phyloP scores from a whole-genome alignment of 1,140 invertebrate genomes.

The Pseudobourletiella spinata region DNA sequence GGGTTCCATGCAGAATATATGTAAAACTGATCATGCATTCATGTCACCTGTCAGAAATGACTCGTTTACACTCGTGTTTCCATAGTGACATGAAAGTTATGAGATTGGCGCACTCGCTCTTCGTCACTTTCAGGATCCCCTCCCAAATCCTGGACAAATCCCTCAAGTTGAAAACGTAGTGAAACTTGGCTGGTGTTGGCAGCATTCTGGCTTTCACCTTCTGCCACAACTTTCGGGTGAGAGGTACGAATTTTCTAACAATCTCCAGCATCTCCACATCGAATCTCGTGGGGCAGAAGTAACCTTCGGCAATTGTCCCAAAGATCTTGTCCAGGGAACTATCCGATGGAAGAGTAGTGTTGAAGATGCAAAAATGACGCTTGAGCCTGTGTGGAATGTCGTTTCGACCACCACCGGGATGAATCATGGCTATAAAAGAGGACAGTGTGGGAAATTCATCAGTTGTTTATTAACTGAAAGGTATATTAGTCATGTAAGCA shows the following conservation, averaged over 20 bases:
- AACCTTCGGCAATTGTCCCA: conserved; percentile 59
- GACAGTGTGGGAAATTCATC: no score
- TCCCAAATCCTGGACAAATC: conserved; percentile 83
- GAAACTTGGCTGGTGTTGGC: conserved; percentile 81
- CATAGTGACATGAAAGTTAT: conserved; percentile 60
- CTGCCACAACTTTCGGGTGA: conserved; percentile 70
- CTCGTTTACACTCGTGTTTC: conserved; percentile 73
- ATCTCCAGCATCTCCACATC: conserved; percentile 58
- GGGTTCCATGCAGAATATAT: no score
- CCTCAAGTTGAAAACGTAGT: conserved; percentile 80
- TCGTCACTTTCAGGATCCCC: conserved; percentile 60
- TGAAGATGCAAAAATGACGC: conserved; percentile 76
- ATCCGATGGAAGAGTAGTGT: conserved; percentile 70
- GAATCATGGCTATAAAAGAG: conserved; percentile 83
- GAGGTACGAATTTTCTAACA: conserved; percentile 59
- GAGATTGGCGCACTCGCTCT: conserved; percentile 51
- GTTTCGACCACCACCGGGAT: conserved; percentile 83
- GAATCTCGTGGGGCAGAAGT: conserved; percentile 62
- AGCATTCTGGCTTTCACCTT: conserved; percentile 75
- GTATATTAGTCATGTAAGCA: no score
- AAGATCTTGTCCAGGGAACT: conserved; percentile 38
- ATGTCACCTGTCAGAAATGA: conserved; percentile 58
- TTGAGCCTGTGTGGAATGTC: conserved; percentile 79
- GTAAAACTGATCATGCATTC: no score
- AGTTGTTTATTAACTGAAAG: neutral